Evolutionary conservation across 2,888 invertebrate genomes (phyloP), one percentile per base, ranked within the genome.

Genomic region (Nomada hirtipes): DNA sequence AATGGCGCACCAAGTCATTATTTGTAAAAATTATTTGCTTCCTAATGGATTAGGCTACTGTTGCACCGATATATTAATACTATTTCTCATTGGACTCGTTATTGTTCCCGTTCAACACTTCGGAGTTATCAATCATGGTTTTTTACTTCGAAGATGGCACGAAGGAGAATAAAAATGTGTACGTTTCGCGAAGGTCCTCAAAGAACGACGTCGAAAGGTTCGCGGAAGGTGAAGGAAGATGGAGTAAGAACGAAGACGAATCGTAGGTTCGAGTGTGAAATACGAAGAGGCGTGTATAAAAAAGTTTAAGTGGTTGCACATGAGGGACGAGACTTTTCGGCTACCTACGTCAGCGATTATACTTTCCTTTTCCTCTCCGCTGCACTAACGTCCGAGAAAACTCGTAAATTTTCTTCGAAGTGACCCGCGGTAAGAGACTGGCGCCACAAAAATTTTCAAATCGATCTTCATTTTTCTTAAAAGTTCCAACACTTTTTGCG

Each of bases 251-350:
- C 50, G 18, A 65, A 47, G 68, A 65, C 55, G 44, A 82, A 79
- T 74, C 71, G 59, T 57, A 42, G 63, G 29, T 73, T 55, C 81
- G 74, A 90, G 88, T 80, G 85, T 88, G 89, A 88, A 87, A 85
- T 80, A 82, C 76, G 83, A 89, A 84, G 83, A 77, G 76, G 74
- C 61, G 55, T 53, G 68, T 70, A 87, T 80, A 85, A 85, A 87
- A 84, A 79, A 80, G 26, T 57, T 90, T 87, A 87, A 90, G 89
- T 89, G 89, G 76, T 89, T 87, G 88, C 90, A 89, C 74, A 87
- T 87, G 88, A 86, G 81, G 44, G 70, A 61, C 65, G 52, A 77
- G 42, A 44, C 50, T 79, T 83, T 87, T 84, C 80, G 82, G 68
- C 76, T 85, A 88, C 79, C 88, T 79, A 86, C 88, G 78, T 88